A percentile compares a stretch with the other conserved stretches of the same genome.
These are phyloP conservation scores for Varanus komodoensis DNA, from an alignment of 2,113 vertebrate species.

Conservation along the genomic window DNA sequence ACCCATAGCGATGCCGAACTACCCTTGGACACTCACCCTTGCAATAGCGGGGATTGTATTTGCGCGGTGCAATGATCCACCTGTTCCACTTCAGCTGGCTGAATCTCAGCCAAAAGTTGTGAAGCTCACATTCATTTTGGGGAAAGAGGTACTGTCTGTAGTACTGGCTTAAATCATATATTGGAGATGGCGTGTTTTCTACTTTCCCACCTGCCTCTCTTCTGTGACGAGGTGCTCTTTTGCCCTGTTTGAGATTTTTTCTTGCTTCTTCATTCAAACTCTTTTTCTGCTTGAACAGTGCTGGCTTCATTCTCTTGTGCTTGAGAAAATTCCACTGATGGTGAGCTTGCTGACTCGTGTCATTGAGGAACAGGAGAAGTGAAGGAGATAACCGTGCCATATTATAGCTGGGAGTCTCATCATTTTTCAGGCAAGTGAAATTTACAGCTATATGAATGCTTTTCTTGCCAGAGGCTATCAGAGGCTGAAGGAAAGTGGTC, in stretches of 20 bases:
- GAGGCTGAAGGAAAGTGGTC: constrained; percentile 85
- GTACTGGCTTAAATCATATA: constrained; percentile 78
- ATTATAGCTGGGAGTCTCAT: constrained; percentile 36
- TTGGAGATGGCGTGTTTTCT: constrained; percentile 46
- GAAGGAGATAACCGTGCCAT: constrained; percentile 80
- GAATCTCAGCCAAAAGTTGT: constrained; percentile 90
- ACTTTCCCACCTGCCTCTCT: constrained; percentile 66
- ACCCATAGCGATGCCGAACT: constrained; percentile 89
- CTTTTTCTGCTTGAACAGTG: constrained; percentile 1
- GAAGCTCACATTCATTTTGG: constrained; percentile 89
- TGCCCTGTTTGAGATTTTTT: neutral
- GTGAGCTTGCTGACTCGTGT: constrained; percentile 84
- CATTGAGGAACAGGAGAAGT: constrained; percentile 90
- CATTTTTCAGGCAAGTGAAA: constrained; percentile 80
- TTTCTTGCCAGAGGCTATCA: constrained; percentile 79
- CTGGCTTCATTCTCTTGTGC: constrained; percentile 8
- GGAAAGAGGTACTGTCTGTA: constrained; percentile 78
- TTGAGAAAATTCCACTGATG: constrained; percentile 67
- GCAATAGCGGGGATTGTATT: constrained; percentile 95
- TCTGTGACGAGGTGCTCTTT: constrained; percentile 71
- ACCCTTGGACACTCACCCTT: constrained; percentile 88
- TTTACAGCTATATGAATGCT: constrained; percentile 83
- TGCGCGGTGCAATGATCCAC: constrained; percentile 92
- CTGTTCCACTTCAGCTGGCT: constrained; percentile 91
- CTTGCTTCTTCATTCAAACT: neutral